phyloP scores from a whole-genome alignment of 2,113 vertebrate genomes.

The Pelodiscus sinensis region DNA sequence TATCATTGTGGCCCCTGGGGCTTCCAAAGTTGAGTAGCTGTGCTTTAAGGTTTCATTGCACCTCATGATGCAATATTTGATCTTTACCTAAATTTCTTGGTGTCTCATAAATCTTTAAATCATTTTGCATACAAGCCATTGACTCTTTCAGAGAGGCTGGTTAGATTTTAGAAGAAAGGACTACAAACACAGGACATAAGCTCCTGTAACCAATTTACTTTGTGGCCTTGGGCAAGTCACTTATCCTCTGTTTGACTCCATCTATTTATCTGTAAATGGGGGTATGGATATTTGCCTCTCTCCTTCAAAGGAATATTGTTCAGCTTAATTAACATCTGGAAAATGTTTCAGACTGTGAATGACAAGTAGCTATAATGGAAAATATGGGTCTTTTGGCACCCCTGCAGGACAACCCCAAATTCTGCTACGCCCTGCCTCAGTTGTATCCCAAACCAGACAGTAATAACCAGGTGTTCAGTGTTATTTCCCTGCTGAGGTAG shows the following conservation, averaged over 20 bases:
- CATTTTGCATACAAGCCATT: not conserved
- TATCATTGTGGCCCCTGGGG: too few relatives aligned
- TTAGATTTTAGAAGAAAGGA: not conserved
- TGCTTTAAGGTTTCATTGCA: not conserved
- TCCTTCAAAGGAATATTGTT: not conserved
- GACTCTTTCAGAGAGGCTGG: not conserved
- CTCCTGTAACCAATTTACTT: not conserved
- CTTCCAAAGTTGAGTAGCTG: too few relatives aligned
- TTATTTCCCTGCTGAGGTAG: not conserved
- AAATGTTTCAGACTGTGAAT: not conserved
- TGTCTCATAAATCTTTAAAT: not conserved
- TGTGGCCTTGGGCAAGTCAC: not conserved
- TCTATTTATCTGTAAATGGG: not conserved
- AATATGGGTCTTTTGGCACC: not conserved
- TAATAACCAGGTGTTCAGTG: not conserved
- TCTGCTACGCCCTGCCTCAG: not conserved
- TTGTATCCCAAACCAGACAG: not conserved
- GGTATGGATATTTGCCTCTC: not conserved
- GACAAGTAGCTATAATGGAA: not conserved
- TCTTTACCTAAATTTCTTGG: not conserved
- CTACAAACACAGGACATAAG: not conserved
- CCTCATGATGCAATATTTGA: rapidly evolving
- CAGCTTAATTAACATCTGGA: not conserved
- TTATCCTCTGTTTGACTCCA: not conserved
- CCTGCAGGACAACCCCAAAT: not conserved